Percentiles rank a stretch among this genome's conserved stretches.
phyloP scores from a whole-genome alignment of 2,888 invertebrate species.

The Zhengitettix transpicula region DNA sequence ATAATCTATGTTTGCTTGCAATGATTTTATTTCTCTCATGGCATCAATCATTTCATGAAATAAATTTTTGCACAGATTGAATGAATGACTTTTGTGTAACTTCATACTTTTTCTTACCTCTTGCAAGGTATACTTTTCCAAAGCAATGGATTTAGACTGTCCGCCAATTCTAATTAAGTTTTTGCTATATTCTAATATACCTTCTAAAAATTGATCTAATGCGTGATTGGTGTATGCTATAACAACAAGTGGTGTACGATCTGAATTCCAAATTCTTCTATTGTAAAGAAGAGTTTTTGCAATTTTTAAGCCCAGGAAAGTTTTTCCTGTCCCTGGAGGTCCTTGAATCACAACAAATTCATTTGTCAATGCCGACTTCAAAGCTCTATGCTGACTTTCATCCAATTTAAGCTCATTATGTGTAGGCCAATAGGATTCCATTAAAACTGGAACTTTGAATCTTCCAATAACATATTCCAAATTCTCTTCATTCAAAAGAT shows the following conservation, averaged over 20 bases:
- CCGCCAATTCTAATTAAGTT: conserved; percentile 52
- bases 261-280: background rate
- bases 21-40: background rate
- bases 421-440: conserved; percentile 28
- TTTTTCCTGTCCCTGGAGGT: conserved; percentile 80
- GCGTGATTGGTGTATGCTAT: conserved; percentile 78
- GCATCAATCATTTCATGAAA: background rate
- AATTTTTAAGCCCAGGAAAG: conserved; percentile 60
- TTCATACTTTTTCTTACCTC: background rate
- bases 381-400: conserved; percentile 47
- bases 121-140: conserved; percentile 18
- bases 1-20: background rate
- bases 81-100: too few species aligned
- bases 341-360: conserved; percentile 71
- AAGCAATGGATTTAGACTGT: conserved; percentile 40
- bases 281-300: conserved; percentile 29
- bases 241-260: conserved; percentile 46
- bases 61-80: background rate
- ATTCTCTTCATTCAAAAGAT: conserved; percentile 13
- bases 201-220: conserved; percentile 69
- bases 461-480: background rate
- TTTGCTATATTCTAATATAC: conserved; percentile 37
- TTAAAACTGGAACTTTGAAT: background rate
- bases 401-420: conserved; percentile 36
- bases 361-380: conserved; percentile 44